These are phyloP conservation scores for Thera obeliscata DNA, from an alignment of 2,888 invertebrate genomes.

Conservation along the genomic window DNA sequence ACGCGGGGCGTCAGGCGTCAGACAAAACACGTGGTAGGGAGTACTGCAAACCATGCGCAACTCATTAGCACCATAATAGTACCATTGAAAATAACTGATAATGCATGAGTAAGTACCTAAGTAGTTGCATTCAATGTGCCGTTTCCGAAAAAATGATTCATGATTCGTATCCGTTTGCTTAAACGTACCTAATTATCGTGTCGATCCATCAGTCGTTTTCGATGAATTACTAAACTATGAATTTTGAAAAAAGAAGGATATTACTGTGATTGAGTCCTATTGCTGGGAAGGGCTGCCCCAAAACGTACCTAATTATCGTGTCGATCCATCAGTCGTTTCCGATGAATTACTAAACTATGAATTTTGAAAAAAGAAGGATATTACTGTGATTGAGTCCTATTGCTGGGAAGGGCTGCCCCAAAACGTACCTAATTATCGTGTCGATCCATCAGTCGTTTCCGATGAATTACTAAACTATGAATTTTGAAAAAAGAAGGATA, in stretches of 20 bases:
- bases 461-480: background rate
- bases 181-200: background rate
- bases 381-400: no score
- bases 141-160: constrained; percentile 4
- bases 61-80: constrained; percentile 2
- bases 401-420: no score
- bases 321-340: background rate
- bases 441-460: background rate
- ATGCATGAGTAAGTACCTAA: constrained; percentile 3
- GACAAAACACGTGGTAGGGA: no score
- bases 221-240: background rate
- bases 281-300: no score
- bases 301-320: background rate
- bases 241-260: background rate
- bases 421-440: background rate
- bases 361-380: background rate
- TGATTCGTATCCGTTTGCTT: background rate
- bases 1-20: no score
- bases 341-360: background rate
- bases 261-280: no score
- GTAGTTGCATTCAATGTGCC: constrained; percentile 2
- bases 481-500: background rate
- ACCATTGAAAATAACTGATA: constrained; percentile 6
- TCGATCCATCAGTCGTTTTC: background rate
- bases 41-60: no score